These are phyloP conservation scores for Dendronephthya gigantea DNA, from an alignment of 64 coral and sea anemone genomes.

Conservation along the genomic window DNA sequence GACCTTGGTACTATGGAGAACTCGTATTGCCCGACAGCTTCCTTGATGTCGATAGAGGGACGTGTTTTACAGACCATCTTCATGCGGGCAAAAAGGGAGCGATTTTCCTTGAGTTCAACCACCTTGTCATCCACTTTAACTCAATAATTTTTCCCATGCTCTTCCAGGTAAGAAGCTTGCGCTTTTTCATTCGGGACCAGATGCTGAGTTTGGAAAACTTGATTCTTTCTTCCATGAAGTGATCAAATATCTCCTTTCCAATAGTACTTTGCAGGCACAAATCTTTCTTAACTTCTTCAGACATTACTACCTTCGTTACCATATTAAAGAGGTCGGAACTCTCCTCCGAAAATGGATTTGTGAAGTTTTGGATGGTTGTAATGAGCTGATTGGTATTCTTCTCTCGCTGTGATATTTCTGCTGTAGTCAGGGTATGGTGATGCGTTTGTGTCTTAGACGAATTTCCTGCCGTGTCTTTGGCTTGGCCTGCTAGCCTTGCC, in stretches of 20 bases:
- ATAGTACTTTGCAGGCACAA: conserved; percentile 31
- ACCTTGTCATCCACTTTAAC: conserved; percentile 4
- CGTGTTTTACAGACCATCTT: background rate
- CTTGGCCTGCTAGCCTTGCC: conserved; percentile 38
- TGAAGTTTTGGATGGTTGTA: conserved; percentile 19
- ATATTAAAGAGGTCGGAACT: conserved; percentile 23
- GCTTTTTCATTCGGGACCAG: conserved; percentile 54
- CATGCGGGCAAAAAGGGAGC: conserved; percentile 17
- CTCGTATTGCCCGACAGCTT: background rate
- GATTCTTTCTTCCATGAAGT: conserved; percentile 45
- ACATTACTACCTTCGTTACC: conserved; percentile 26
- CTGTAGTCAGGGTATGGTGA: background rate
- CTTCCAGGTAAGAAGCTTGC: conserved; percentile 36
- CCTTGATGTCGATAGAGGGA: background rate
- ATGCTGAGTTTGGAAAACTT: conserved; percentile 41
- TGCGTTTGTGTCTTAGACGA: background rate
- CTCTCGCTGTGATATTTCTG: conserved; percentile 2
- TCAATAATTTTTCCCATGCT: conserved; percentile 5
- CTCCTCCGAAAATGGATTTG: conserved; percentile 33
- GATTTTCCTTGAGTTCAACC: conserved; percentile 27
- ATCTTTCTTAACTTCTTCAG: conserved; percentile 38
- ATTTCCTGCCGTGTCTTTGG: conserved; percentile 38
- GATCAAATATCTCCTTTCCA: conserved; percentile 22
- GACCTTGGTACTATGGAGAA: conserved; percentile 5
- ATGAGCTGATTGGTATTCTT: conserved; percentile 21